Evolutionary conservation across 2,888 invertebrate genomes (phyloP).

Genomic region (Orthosia incerta): DNA sequence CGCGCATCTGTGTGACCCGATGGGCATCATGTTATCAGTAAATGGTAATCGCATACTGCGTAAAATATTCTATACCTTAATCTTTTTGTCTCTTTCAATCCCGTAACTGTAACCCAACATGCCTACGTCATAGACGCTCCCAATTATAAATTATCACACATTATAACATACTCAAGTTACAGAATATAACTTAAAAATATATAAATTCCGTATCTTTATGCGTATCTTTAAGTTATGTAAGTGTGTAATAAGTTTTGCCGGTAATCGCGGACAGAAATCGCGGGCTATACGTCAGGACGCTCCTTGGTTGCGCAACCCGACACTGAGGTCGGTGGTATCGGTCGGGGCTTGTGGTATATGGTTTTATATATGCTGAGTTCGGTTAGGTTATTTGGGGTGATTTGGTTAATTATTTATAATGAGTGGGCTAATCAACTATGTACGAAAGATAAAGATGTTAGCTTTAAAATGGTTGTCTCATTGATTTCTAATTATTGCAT

Average conservation of each 20-base stretch:
- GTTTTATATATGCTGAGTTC: conserved; percentile 22
- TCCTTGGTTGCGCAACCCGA: conserved; percentile 65
- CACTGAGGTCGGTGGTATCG: conserved; percentile 59
- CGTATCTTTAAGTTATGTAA: conserved; percentile 70
- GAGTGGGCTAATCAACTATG: too few relatives aligned
- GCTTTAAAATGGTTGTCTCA: too few relatives aligned
- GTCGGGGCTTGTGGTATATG: conserved; percentile 41
- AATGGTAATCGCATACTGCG: too few relatives aligned
- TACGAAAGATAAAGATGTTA: neutral
- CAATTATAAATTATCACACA: conserved; percentile 58
- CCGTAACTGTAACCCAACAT: neutral
- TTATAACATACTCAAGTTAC: conserved; percentile 55
- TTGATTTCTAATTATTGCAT: too few relatives aligned
- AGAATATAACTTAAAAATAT: conserved; percentile 62
- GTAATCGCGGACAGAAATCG: conserved; percentile 69
- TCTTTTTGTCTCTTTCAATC: neutral
- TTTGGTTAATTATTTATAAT: conserved; percentile 9
- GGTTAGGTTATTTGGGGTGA: conserved; percentile 9
- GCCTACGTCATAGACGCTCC: conserved; percentile 11
- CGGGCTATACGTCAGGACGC: conserved; percentile 67
- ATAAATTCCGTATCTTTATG: conserved; percentile 64
- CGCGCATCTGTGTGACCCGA: too few relatives aligned
- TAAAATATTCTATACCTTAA: too few relatives aligned
- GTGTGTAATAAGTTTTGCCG: conserved; percentile 68
- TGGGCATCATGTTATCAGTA: too few relatives aligned